Conservation (phyloP, 2,113 vertebrate genomes). For the Alouatta palliata region DNA sequence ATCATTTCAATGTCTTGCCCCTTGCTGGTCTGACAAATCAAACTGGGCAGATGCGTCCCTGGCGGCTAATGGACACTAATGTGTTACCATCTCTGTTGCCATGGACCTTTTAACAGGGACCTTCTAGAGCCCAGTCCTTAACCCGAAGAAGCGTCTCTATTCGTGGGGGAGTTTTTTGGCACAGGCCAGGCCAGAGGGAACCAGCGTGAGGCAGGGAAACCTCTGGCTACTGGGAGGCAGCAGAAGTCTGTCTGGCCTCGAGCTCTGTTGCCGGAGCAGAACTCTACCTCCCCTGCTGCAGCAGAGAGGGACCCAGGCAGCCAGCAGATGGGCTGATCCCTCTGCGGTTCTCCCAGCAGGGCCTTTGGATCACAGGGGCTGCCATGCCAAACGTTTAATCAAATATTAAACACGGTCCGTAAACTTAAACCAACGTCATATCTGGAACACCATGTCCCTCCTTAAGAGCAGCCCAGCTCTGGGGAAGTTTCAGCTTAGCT, state of each 20-base stretch:
- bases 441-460: background rate
- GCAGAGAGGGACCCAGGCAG: background rate
- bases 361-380: slow-evolving; percentile 56
- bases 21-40: slow-evolving; percentile 58
- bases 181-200: background rate
- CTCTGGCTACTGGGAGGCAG: background rate
- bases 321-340: background rate
- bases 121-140: background rate
- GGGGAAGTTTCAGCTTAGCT: slow-evolving; percentile 48
- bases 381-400: slow-evolving; percentile 76
- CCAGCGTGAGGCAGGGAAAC: background rate
- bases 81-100: slow-evolving; percentile 32
- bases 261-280: accelerated
- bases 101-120: background rate
- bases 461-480: background rate
- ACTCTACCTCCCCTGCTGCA: background rate
- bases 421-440: slow-evolving; percentile 73
- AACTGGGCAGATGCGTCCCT: slow-evolving; percentile 40
- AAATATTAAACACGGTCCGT: slow-evolving; percentile 80
- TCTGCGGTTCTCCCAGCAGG: background rate
- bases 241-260: background rate
- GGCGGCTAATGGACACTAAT: slow-evolving; percentile 44
- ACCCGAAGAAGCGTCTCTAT: slow-evolving; percentile 11
- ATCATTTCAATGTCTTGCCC: slow-evolving; percentile 8
- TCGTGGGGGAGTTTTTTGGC: background rate